phyloP scores from a whole-genome alignment of 2,888 invertebrate species.

The Clistopyga incitator region DNA sequence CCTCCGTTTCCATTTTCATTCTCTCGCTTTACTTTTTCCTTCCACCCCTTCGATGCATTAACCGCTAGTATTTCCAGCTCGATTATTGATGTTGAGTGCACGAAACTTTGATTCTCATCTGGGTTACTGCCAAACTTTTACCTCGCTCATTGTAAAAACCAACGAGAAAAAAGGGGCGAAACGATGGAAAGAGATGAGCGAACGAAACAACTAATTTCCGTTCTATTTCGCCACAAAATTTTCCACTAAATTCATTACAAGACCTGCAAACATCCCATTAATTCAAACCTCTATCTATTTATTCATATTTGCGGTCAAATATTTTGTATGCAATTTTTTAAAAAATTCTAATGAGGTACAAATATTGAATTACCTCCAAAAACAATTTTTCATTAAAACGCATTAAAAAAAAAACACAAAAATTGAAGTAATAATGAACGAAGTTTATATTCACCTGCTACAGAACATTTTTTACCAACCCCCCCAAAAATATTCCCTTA shows the following conservation, averaged over 20 bases:
- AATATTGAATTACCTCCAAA: too few relatives aligned
- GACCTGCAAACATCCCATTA: too few relatives aligned
- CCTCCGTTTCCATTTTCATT: slow-evolving; percentile 4
- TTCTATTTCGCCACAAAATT: background rate
- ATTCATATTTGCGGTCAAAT: too few relatives aligned
- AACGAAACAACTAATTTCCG: background rate
- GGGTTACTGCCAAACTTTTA: slow-evolving; percentile 1
- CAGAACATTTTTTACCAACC: too few relatives aligned
- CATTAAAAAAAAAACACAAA: too few relatives aligned
- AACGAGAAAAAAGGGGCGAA: slow-evolving; percentile 16
- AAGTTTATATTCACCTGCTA: too few relatives aligned
- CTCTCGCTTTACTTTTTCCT: background rate
- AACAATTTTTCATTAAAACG: too few relatives aligned
- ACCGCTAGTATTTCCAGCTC: slow-evolving; percentile 6
- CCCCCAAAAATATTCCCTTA: too few relatives aligned
- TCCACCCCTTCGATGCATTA: slow-evolving; percentile 2
- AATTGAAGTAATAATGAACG: too few relatives aligned
- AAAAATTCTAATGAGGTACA: too few relatives aligned
- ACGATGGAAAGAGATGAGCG: slow-evolving; percentile 4
- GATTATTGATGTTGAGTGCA: background rate
- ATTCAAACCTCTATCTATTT: too few relatives aligned
- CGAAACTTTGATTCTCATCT: slow-evolving; percentile 1
- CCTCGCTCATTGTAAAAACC: background rate
- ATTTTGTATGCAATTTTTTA: too few relatives aligned
- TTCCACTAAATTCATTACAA: background rate